Conservation (phyloP, 2,797 vertebrate genomes). For the Lophius americanus region DNA sequence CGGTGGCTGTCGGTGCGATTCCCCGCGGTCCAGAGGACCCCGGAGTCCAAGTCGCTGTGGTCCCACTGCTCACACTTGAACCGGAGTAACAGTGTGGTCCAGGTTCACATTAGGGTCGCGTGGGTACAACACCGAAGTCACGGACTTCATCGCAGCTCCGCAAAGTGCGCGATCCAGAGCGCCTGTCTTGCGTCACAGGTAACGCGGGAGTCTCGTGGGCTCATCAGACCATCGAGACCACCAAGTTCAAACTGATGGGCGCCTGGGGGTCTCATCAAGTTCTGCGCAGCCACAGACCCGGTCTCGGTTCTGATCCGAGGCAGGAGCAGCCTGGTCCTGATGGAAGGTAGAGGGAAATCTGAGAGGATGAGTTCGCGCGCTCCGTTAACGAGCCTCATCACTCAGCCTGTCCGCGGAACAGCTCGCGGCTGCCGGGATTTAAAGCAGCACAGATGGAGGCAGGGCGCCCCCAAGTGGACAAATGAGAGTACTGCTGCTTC, state of each 20-base stretch:
- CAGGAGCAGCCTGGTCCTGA: conserved; percentile 3
- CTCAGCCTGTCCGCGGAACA: background rate
- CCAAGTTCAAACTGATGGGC: background rate
- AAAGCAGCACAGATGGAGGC: background rate
- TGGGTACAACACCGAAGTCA: conserved; percentile 7
- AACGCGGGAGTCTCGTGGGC: conserved; percentile 7
- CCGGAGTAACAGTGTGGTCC: background rate
- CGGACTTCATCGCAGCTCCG: conserved; percentile 11
- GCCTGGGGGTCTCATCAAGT: conserved; percentile 12
- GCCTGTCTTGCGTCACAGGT: conserved; percentile 37
- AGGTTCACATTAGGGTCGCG: conserved; percentile 1
- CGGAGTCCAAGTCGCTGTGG: background rate
- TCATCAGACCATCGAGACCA: no score
- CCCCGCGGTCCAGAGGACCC: background rate
- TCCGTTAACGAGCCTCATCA: no score
- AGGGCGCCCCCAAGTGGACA: conserved; percentile 32
- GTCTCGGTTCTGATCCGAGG: background rate
- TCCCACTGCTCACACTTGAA: conserved; percentile 3
- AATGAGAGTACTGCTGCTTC: background rate
- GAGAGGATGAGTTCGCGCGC: background rate
- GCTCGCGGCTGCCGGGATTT: background rate
- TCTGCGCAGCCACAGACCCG: background rate
- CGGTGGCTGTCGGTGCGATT: conserved; percentile 30
- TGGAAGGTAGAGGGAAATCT: background rate
- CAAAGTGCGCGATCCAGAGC: conserved; percentile 24